A percentile compares a stretch with the other conserved stretches of the same genome.
These are phyloP conservation scores for Galago senegalensis DNA, from an alignment of 2,797 vertebrate genomes.

Conservation along the genomic window DNA sequence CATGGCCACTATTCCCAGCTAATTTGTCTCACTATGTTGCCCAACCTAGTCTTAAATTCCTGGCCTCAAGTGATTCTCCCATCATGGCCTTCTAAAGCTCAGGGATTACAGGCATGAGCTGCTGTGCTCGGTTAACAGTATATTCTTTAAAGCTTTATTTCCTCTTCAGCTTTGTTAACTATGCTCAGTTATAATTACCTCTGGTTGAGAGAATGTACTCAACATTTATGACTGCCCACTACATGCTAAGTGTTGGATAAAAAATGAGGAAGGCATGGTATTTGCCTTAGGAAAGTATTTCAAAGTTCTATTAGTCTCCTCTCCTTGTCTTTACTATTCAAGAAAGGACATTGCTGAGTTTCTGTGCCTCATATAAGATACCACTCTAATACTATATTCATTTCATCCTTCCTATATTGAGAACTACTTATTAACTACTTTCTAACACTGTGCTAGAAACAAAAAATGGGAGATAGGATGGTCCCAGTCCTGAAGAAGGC, in stretches of 20 bases:
- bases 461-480: conserved; percentile 20
- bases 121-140: neutral
- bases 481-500: neutral
- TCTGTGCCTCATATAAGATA: neutral
- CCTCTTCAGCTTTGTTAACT: conserved; percentile 9
- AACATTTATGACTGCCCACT: neutral
- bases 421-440: conserved; percentile 24
- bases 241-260: neutral
- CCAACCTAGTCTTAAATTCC: neutral
- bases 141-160: neutral
- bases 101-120: neutral
- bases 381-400: conserved; percentile 37
- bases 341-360: conserved; percentile 12
- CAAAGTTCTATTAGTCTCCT: conserved; percentile 3
- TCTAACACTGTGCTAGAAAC: neutral
- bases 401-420: conserved; percentile 7
- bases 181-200: neutral
- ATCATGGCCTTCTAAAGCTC: neutral
- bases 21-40: neutral
- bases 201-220: neutral
- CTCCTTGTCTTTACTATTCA: conserved; percentile 12
- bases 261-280: neutral
- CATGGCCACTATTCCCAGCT: neutral
- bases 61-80: neutral
- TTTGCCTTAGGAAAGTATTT: conserved; percentile 12